Base-by-base conservation (phyloP, 2,113 vertebrate species). In the Acanthochromis polyacanthus region DNA sequence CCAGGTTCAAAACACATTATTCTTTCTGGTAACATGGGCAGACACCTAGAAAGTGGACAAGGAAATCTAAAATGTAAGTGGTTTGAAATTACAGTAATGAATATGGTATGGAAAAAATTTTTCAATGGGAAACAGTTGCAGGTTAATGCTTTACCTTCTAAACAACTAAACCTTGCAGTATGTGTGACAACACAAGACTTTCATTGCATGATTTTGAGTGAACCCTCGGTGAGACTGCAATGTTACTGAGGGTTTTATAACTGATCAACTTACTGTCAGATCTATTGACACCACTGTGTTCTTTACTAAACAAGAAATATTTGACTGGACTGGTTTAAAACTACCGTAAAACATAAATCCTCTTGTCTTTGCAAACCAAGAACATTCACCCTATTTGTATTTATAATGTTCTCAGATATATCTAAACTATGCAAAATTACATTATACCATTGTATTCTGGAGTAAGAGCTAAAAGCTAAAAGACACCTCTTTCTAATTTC, bases 251-350 rank as follows among this genome's bases (percentile, higher is more conserved):
- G 32, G 17, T 30, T 15, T 67, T 9, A 45, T 51, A 5, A 45
- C 23, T 8, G 23, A 52, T 67, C 76, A 12, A 51, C 48, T 59
- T 59, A 62, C 10, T 28, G 14, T 55, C 36, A 52, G 43, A 70
- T 25, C 32, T 52, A 65, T 25, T 48, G 52, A 53, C 56, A 75
- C 36, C 40, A 8, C 19, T 36, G 36, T 43, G 14, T 61, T 51
- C 25, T 40, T 61, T 23, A 22, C 19, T n/a, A 55, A 40, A 65
- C 19, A 45, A 55, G n/a, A 55, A 14, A 32, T 14, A 36, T 48
- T 64, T 25, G 28, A 57, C 28, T 56, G 20, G 32, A 62, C 7
- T 3, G n/a, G 20, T 71, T 19, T 61, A 40, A 61, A 72, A 61
- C 10, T 3, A 40, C 16, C 11, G 11, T 4, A 16, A 50, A 19